Percentiles rank a stretch among this genome's conserved stretches.
phyloP scores from a whole-genome alignment of 2,888 invertebrate genomes.

The Kuschelorhynchus macadamiae region DNA sequence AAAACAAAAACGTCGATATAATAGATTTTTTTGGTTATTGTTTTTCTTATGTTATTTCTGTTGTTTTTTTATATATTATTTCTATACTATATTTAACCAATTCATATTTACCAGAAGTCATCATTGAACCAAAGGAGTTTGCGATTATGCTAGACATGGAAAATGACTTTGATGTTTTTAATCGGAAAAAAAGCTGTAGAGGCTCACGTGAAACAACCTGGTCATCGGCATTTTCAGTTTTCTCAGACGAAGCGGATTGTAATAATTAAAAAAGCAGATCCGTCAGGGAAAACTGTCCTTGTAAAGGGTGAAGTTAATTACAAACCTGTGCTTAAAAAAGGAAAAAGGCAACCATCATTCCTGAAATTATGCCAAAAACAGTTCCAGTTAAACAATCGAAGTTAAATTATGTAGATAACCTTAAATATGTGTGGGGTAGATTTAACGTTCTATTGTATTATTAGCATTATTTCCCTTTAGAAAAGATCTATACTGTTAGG shows the following conservation, averaged over 20 bases:
- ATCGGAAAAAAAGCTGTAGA: conserved; percentile 14
- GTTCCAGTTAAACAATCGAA: too few relatives aligned
- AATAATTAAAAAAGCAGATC: background rate
- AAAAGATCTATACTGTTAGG: too few relatives aligned
- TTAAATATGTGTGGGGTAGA: too few relatives aligned
- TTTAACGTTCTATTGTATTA: too few relatives aligned
- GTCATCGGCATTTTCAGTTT: conserved; percentile 33
- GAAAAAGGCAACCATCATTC: too few relatives aligned
- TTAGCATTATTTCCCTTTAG: too few relatives aligned
- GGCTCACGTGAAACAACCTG: conserved; percentile 4
- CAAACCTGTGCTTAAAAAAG: too few relatives aligned
- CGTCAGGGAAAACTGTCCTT: too few relatives aligned
- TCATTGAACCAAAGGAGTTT: conserved; percentile 4
- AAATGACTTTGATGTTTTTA: conserved; percentile 8
- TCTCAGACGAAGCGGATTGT: background rate
- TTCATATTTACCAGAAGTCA: conserved; percentile 7
- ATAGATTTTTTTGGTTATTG: background rate
- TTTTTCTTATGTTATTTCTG: background rate
- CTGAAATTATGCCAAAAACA: too few relatives aligned
- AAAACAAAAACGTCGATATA: background rate
- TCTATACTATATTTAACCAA: background rate
- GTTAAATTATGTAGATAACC: too few relatives aligned
- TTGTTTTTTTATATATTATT: too few relatives aligned
- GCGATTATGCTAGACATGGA: conserved; percentile 2
- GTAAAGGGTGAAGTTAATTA: too few relatives aligned